Percentiles rank a stretch among this genome's conserved stretches.
These are phyloP conservation scores for Hoplostethus mediterraneus DNA, from an alignment of 2,797 vertebrate genomes.

Conservation along the genomic window DNA sequence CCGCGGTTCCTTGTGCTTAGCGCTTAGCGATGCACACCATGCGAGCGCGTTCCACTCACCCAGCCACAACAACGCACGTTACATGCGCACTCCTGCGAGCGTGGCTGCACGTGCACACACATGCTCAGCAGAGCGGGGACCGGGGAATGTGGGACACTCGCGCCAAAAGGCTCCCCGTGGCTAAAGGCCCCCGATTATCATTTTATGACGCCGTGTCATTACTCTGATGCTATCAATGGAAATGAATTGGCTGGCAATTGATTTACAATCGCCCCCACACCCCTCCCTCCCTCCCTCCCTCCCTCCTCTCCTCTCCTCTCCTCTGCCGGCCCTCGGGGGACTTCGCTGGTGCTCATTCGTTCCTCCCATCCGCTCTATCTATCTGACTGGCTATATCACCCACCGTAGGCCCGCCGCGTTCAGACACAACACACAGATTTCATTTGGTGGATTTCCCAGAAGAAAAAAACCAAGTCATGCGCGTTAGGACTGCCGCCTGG, in stretches of 20 bases:
- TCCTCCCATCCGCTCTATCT: slow-evolving; percentile 52
- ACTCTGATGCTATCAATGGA: slow-evolving; percentile 81
- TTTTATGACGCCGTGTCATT: slow-evolving; percentile 76
- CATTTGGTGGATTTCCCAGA: slow-evolving; percentile 17
- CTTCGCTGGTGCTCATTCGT: slow-evolving; percentile 64
- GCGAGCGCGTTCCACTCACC: slow-evolving; percentile 18
- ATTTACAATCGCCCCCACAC: slow-evolving; percentile 69
- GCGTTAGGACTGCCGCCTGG: neutral
- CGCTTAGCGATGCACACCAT: neutral
- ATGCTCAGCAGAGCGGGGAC: slow-evolving; percentile 33
- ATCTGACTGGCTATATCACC: slow-evolving; percentile 57
- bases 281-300: no score
- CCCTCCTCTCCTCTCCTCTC: slow-evolving; percentile 34
- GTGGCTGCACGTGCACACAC: slow-evolving; percentile 15
- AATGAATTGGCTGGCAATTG: slow-evolving; percentile 80
- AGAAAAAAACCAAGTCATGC: slow-evolving; percentile 6
- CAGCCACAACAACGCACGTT: slow-evolving; percentile 51
- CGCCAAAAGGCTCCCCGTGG: slow-evolving; percentile 53
- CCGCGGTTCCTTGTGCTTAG: slow-evolving; percentile 24
- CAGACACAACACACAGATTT: slow-evolving; percentile 29
- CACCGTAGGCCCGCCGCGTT: slow-evolving; percentile 16
- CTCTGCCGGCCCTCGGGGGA: slow-evolving; percentile 55
- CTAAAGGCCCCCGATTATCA: slow-evolving; percentile 68
- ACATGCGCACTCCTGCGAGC: slow-evolving; percentile 25
- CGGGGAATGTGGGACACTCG: slow-evolving; percentile 49